Percentiles rank a stretch among this genome's conserved stretches.
Evolutionary conservation across 2,888 invertebrate species (phyloP).

Genomic region (Macrosoma leucophasiata): DNA sequence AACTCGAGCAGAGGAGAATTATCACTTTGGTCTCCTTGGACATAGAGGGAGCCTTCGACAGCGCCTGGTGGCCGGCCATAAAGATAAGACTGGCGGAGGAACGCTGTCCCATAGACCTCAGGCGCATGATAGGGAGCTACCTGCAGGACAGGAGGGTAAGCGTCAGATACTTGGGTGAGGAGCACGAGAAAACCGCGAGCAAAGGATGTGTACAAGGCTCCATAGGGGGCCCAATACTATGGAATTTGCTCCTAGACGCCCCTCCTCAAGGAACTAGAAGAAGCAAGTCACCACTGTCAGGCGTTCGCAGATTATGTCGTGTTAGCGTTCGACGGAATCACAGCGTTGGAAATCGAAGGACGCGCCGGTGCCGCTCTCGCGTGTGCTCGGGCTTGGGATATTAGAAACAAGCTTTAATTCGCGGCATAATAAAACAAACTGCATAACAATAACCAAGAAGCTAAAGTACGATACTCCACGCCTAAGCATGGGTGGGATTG

Average conservation of each 20-base stretch:
- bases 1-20: no score
- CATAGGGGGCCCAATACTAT: constrained; percentile 15
- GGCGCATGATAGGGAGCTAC: constrained; percentile 9
- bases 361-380: constrained; percentile 17
- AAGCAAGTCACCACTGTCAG: no score
- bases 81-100: constrained; percentile 1
- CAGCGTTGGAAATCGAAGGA: constrained; percentile 8
- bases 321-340: no score
- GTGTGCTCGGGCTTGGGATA: constrained; percentile 13
- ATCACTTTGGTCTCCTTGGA: constrained; percentile 7
- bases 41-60: constrained; percentile 10
- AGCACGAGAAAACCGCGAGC: constrained; percentile 1
- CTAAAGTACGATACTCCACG: constrained; percentile 6
- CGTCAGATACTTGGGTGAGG: constrained; percentile 4
- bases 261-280: no score
- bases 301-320: no score
- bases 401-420: constrained; percentile 8
- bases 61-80: constrained; percentile 12
- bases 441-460: constrained; percentile 3
- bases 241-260: no score
- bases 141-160: constrained; percentile 10
- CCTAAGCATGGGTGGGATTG: constrained; percentile 8
- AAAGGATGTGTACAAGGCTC: constrained; percentile 20
- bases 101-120: constrained; percentile 11
- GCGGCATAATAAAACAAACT: constrained; percentile 10